These are phyloP conservation scores for Leptobrachium ailaonicum DNA, from an alignment of 2,113 vertebrate species.

Conservation along the genomic window DNA sequence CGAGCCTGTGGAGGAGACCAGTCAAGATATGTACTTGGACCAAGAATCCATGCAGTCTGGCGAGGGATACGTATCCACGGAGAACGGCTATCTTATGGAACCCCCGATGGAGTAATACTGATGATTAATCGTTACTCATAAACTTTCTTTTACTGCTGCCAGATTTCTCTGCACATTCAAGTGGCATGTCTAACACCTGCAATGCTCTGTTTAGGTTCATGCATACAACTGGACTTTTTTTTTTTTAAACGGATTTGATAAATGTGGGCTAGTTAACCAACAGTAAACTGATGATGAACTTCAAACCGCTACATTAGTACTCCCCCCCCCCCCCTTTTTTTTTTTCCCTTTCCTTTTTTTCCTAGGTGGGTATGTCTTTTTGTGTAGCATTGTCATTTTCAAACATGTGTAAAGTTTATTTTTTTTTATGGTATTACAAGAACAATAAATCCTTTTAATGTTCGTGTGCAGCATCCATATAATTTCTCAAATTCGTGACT, in stretches of 20 bases:
- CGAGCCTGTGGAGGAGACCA: conserved; percentile 71
- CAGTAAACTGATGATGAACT: conserved; percentile 10
- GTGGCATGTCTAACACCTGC: not conserved
- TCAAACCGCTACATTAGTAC: conserved; percentile 1
- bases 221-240: conserved; percentile 8
- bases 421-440: conserved; percentile 20
- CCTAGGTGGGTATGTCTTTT: conserved; percentile 43
- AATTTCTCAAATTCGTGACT: too few relatives aligned
- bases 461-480: not conserved
- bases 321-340: too few relatives aligned
- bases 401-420: conserved; percentile 42
- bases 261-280: conserved; percentile 9
- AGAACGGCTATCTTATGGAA: conserved; percentile 88
- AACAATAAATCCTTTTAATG: conserved; percentile 44
- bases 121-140: conserved; percentile 40
- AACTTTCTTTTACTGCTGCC: conserved; percentile 21
- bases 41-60: conserved; percentile 73
- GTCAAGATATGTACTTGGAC: conserved; percentile 81
- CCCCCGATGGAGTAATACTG: conserved; percentile 72
- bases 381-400: conserved; percentile 27
- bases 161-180: conserved; percentile 2
- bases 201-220: conserved; percentile 3
- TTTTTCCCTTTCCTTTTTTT: conserved; percentile 19
- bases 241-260: not conserved
- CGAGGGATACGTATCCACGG: conserved; percentile 80